Base-by-base conservation (phyloP, 2,888 invertebrate genomes). In the Vanessa cardui region DNA sequence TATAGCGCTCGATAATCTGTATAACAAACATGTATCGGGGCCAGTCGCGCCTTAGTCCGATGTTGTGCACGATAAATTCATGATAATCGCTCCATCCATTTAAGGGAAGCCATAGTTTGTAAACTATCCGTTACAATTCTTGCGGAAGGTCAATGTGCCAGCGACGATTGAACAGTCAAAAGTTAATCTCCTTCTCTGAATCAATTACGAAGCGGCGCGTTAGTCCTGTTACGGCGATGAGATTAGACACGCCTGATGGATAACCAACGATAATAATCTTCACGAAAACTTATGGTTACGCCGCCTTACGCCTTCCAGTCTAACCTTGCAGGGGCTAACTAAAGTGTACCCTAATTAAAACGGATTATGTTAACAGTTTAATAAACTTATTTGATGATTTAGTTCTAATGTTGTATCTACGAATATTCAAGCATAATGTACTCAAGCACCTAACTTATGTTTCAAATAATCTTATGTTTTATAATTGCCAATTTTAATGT, bases 61-160 rank as follows among this genome's bases (percentile, higher is more conserved):
- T 79, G 81, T 81, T 74, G 78, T 79, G 81, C 79, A 80, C 78
- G 72, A 72, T 75, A 82, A 87, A 83, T 80, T 82, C 79, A 71
- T 73, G 77, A 78, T 84, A 84, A 87, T 86, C 84, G 81, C 80
- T 80, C 78, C 78, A 87, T 89, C 88, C 88, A 81, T 87, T 90
- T 90, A 90, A 83, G 84, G 80, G 90, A 91, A 90, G 85, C 89
- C 91, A 62, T 86, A 78, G 67, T 68, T 64, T 73, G 74, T 72
- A 73, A 76, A 83, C 80, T 83, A 79, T 79, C 82, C 82, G 80
- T 81, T 81, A 81, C 80, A 74, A 72, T 70, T 67, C 74, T 80
- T 62, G 44, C 74, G 78, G 80, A 84, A 86, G 87, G 89, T 87
- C 86, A 83, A 79, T 78, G 84, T 75, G 81, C 68, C 83, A 20